Evolutionary conservation across 2,113 vertebrate genomes (phyloP).

Genomic region (Cottus gobio): DNA sequence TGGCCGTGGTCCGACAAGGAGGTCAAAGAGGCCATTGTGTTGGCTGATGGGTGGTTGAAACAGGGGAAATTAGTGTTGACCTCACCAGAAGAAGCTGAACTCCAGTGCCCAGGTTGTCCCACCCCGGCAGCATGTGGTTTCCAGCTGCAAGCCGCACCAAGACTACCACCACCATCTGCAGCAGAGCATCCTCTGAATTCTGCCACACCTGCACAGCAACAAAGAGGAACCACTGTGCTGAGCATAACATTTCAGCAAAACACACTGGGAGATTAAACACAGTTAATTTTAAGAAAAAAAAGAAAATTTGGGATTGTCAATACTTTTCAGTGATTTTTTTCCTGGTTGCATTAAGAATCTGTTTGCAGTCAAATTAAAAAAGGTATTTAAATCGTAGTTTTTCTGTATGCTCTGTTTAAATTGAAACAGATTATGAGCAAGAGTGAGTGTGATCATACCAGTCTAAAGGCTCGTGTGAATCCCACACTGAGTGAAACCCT

Average conservation of each 20-base stretch:
- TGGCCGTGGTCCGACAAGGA: background rate
- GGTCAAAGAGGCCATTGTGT: background rate
- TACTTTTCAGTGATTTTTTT: background rate
- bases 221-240: slow-evolving; percentile 12
- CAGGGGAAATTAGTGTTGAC: background rate
- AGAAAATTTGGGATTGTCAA: background rate
- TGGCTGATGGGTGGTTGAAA: background rate
- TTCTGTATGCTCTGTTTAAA: background rate
- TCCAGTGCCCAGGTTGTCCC: slow-evolving; percentile 89
- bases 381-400: background rate
- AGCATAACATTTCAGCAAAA: background rate
- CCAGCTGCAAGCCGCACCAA: slow-evolving; percentile 82
- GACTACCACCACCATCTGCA: slow-evolving; percentile 90
- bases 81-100: slow-evolving; percentile 92
- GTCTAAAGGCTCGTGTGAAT: slow-evolving; percentile 95
- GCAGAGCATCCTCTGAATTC: slow-evolving; percentile 90
- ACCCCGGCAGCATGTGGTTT: slow-evolving; percentile 83
- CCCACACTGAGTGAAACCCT: slow-evolving; percentile 90
- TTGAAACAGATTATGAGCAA: background rate
- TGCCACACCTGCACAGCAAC: slow-evolving; percentile 91
- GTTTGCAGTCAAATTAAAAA: background rate
- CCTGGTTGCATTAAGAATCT: background rate
- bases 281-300: background rate
- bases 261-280: background rate
- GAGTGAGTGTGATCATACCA: slow-evolving; percentile 78